phyloP scores from a whole-genome alignment of 2,888 invertebrate species.

The Scaptomyza flava region DNA sequence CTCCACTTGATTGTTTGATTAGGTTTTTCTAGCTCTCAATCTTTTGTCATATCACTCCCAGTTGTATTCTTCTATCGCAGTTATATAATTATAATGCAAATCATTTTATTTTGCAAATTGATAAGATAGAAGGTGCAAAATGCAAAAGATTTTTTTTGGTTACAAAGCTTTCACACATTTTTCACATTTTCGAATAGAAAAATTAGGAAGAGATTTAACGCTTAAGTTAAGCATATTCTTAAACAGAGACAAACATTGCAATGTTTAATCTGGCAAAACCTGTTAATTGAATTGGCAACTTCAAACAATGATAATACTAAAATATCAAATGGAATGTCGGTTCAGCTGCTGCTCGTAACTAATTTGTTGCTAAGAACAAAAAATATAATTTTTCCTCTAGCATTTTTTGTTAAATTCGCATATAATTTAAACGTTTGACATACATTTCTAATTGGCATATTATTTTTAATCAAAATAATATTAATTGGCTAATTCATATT shows the following conservation, averaged over 20 bases:
- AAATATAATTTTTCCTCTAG: background rate
- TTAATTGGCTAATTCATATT: background rate
- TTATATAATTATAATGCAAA: constrained; percentile 50
- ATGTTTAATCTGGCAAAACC: constrained; percentile 6
- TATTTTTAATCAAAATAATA: background rate
- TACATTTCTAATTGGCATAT: constrained; percentile 7
- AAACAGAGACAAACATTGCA: background rate
- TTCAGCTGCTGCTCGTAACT: background rate
- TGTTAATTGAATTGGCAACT: constrained; percentile 7
- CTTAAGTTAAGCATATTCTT: background rate
- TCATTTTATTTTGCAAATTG: constrained; percentile 23
- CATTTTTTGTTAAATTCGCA: background rate
- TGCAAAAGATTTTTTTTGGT: background rate
- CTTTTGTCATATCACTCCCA: constrained; percentile 17
- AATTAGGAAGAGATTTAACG: no score
- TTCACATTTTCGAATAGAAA: no score
- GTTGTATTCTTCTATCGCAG: constrained; percentile 27
- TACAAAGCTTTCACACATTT: no score
- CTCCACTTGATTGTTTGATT: constrained; percentile 7
- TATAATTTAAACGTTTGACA: constrained; percentile 20
- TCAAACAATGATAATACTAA: constrained; percentile 1
- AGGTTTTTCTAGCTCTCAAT: constrained; percentile 15
- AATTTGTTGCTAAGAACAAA: constrained; percentile 15
- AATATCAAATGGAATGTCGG: constrained; percentile 24
- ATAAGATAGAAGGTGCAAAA: constrained; percentile 21